Conservation (phyloP, 2,888 invertebrate species). For the Chrysodeixis includens region DNA sequence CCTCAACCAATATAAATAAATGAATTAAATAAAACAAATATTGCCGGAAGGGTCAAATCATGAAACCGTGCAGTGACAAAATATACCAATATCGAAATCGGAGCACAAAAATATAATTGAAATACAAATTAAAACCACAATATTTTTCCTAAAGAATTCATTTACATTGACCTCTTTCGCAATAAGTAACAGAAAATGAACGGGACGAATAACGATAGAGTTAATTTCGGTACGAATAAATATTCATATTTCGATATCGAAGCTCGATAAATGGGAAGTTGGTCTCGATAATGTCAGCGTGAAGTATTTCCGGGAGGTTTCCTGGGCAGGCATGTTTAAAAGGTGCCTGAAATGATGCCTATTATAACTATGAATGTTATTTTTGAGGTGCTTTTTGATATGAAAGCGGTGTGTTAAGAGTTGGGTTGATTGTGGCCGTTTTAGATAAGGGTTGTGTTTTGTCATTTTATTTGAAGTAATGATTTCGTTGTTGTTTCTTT, state of each 20-base stretch:
- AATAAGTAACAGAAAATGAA: slow-evolving; percentile 52
- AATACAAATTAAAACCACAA: slow-evolving; percentile 29
- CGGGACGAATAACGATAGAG: slow-evolving; percentile 45
- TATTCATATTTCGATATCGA: slow-evolving; percentile 61
- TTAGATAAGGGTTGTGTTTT: neutral
- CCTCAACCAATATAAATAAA: too few species aligned
- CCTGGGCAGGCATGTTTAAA: slow-evolving; percentile 49
- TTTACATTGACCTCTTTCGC: slow-evolving; percentile 49
- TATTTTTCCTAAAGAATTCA: slow-evolving; percentile 38
- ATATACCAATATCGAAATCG: slow-evolving; percentile 3
- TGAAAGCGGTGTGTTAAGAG: neutral
- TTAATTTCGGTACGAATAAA: slow-evolving; percentile 57
- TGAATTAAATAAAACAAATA: too few species aligned
- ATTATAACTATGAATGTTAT: slow-evolving; percentile 4
- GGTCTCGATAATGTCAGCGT: slow-evolving; percentile 58
- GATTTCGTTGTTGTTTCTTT: neutral
- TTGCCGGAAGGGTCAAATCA: too few species aligned
- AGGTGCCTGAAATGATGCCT: slow-evolving; percentile 22
- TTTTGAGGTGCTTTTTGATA: neutral
- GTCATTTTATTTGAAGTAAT: neutral
- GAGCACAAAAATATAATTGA: slow-evolving; percentile 16
- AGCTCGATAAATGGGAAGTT: slow-evolving; percentile 56
- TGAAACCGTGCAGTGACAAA: neutral
- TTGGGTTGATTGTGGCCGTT: neutral
- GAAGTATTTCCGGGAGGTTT: slow-evolving; percentile 58